Evolutionary conservation across 2,888 invertebrate genomes (phyloP).

Genomic region (Ctenicera cuprea): DNA sequence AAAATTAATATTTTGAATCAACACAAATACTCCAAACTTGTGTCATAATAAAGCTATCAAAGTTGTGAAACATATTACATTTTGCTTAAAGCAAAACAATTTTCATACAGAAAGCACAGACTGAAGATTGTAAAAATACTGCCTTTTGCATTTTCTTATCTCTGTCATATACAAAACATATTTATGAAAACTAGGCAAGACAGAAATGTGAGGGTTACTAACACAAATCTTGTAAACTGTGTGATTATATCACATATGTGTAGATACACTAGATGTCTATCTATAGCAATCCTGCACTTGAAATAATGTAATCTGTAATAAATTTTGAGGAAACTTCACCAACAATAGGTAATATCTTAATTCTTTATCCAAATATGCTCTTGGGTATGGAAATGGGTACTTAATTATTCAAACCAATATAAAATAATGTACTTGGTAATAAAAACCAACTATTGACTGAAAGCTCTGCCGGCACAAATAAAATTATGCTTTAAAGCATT

Average conservation of each 20-base stretch:
- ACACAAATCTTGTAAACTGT: constrained; percentile 38
- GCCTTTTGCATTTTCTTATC: constrained; percentile 13
- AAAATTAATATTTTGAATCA: no score
- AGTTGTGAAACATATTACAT: no score
- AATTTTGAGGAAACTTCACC: background rate
- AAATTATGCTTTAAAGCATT: no score
- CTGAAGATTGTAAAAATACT: background rate
- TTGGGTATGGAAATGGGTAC: no score
- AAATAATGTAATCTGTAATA: background rate
- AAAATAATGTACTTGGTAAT: no score
- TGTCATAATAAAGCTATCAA: background rate
- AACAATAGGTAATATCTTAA: no score
- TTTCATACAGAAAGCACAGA: background rate
- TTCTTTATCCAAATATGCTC: no score
- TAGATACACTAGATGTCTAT: constrained; percentile 33
- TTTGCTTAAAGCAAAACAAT: no score
- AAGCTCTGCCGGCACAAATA: no score
- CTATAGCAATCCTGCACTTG: constrained; percentile 21
- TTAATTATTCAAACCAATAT: no score
- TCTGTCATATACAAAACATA: constrained; percentile 7
- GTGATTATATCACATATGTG: background rate
- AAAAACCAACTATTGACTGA: no score
- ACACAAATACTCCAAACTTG: constrained; percentile 3
- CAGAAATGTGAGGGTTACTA: constrained; percentile 33
- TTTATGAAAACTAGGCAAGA: constrained; percentile 21